Evolutionary conservation across 2,113 vertebrate species (phyloP).

Genomic region (Chroicocephalus ridibundus): DNA sequence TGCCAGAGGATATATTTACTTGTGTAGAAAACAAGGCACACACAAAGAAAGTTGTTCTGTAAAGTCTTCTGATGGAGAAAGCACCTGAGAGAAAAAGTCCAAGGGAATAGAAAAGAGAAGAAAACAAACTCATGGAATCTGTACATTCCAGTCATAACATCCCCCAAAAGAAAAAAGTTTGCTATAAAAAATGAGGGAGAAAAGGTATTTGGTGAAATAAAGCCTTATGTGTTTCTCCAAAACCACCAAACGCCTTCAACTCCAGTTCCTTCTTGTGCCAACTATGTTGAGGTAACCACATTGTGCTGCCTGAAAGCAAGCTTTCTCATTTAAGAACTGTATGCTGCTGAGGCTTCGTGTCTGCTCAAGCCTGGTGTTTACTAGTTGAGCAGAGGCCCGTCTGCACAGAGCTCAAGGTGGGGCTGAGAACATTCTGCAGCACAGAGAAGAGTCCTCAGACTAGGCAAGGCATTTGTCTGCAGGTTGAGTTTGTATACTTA

Average conservation of each 20-base stretch:
- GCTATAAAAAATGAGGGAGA: not conserved
- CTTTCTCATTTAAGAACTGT: not conserved
- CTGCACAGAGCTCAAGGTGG: not conserved
- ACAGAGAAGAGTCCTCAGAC: not conserved
- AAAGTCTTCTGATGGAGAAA: not conserved
- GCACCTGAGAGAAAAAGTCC: not conserved
- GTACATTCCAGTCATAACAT: conserved; percentile 19
- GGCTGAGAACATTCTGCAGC: not conserved
- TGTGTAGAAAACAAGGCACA: not conserved
- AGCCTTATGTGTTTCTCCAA: conserved; percentile 1
- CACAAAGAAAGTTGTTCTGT: not conserved
- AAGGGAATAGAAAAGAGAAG: not conserved
- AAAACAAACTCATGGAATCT: not conserved
- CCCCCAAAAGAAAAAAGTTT: not conserved
- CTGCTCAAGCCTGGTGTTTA: not conserved
- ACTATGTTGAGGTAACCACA: conserved; percentile 10
- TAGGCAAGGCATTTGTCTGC: not conserved
- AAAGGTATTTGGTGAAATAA: conserved; percentile 26
- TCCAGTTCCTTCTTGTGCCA: not conserved
- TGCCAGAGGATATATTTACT: not conserved
- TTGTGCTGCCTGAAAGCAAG: not conserved
- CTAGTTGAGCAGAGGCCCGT: not conserved
- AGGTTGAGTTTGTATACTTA: not conserved
- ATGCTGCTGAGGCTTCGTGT: not conserved
- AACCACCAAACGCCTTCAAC: conserved; percentile 29